Evolutionary conservation across 1,140 invertebrate species (phyloP).

Genomic region (Anthonomus grandis): DNA sequence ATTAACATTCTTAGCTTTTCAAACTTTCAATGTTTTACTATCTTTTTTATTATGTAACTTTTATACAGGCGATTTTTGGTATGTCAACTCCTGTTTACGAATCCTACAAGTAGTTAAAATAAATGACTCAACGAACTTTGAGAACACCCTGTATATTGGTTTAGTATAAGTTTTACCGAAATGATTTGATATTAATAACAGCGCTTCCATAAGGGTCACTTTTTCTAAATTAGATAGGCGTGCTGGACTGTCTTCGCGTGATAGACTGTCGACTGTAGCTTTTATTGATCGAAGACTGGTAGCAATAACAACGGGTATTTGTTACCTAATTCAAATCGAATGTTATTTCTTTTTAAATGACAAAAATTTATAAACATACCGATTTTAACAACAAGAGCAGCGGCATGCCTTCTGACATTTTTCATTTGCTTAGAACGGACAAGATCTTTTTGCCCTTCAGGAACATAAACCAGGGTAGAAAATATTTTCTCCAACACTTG

Average conservation of each 20-base stretch:
- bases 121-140: too few species aligned
- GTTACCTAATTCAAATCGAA: slow-evolving; percentile 49
- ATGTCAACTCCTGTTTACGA: too few species aligned
- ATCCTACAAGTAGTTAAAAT: too few species aligned
- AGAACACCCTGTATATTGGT: too few species aligned
- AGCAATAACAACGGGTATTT: slow-evolving; percentile 80
- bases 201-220: slow-evolving; percentile 72
- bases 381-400: slow-evolving; percentile 85
- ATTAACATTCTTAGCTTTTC: too few species aligned
- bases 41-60: too few species aligned
- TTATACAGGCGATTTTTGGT: too few species aligned
- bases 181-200: slow-evolving; percentile 82
- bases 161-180: too few species aligned
- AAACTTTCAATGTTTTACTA: too few species aligned
- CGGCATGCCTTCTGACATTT: slow-evolving; percentile 83
- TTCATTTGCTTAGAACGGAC: slow-evolving; percentile 70
- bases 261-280: slow-evolving; percentile 65
- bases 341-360: not conserved
- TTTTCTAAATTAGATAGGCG: slow-evolving; percentile 81
- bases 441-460: slow-evolving; percentile 53
- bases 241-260: slow-evolving; percentile 56
- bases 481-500: slow-evolving; percentile 86
- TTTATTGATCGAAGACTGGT: slow-evolving; percentile 86
- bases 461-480: slow-evolving; percentile 70
- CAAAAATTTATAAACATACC: too few species aligned